Evolutionary conservation across 2,113 vertebrate species (phyloP).

Genomic region (Proterorhinus semilunaris): DNA sequence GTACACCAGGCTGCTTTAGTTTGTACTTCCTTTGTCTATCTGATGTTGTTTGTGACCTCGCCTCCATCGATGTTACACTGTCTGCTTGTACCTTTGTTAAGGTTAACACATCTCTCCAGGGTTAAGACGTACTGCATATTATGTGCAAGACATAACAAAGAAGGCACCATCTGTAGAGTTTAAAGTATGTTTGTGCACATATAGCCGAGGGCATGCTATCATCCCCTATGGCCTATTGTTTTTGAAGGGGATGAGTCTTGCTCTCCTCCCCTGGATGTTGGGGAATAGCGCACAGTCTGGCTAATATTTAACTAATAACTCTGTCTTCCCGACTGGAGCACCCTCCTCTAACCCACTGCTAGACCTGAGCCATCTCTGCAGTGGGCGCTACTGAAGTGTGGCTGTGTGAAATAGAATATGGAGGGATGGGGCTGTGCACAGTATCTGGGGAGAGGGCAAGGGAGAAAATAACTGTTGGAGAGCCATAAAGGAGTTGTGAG

Average conservation of each 20-base stretch:
- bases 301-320: constrained; percentile 76
- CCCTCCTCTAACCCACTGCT: constrained; percentile 68
- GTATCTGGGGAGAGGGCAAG: constrained; percentile 56
- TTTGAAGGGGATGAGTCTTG: constrained; percentile 54
- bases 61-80: constrained; percentile 35
- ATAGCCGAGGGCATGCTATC: constrained; percentile 38
- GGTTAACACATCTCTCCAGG: constrained; percentile 40
- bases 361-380: constrained; percentile 68
- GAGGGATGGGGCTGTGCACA: constrained; percentile 54
- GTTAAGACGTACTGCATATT: constrained; percentile 23
- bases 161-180: constrained; percentile 54
- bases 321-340: constrained; percentile 53
- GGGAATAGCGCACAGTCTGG: constrained; percentile 62
- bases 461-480: constrained; percentile 69
- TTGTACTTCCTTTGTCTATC: constrained; percentile 16
- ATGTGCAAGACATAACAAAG: constrained; percentile 51
- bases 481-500: constrained; percentile 67
- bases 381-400: constrained; percentile 69
- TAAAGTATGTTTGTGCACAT: constrained; percentile 26
- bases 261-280: constrained; percentile 44
- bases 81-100: constrained; percentile 42
- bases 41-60: constrained; percentile 28
- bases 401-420: constrained; percentile 66
- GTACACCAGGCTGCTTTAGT: neutral
- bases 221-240: constrained; percentile 61